Evolutionary conservation across 2,113 vertebrate genomes (phyloP), one percentile per base, ranked within the genome.

Genomic region (Istiophorus platypterus): DNA sequence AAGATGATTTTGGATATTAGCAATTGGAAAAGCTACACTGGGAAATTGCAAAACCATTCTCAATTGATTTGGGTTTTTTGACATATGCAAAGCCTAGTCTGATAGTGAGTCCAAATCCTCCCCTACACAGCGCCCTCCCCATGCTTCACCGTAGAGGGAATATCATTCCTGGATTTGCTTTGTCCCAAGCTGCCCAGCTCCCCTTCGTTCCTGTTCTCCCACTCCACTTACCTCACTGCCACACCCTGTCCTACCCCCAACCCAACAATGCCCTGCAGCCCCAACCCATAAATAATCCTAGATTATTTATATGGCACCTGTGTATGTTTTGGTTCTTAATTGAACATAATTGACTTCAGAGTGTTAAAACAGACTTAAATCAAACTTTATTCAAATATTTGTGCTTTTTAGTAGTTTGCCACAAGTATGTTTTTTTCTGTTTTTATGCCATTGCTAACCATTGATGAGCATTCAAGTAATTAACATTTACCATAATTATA

Each of bases 1-100:
- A 49, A 41, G 2, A 69, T 72, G 24, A 56, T 65, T 58, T 42
- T 26, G 4, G n/a, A 34, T 34, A 37, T 72, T 26, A 17, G 7
- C 20, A 57, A 64, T 75, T 81, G 83, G 72, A 61, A 80, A 78
- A 20, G 1, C 8, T 6, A 1, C 27, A 29, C 66, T 29, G 57
- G 27, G 17, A 64, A n/a, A 75, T 59, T 82, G 31, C 15, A 15
- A 74, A 82, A 78, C 5, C 3, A 18, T 51, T 6, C 29, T 12
- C 11, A 56, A 78, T 70, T 54, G 0, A 27, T 76, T 9, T n/a
- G n/a, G n/a, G 41, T 66, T 49, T 59, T 29, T 66, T 20, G 49
- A 80, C 24, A 15, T 70, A 9, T 34, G 69, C 61, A 87, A 92
- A 90, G 92, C 92, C 89, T 94, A 92, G 95, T 93, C 93, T 95